Conservation (phyloP, 2,113 vertebrate genomes). For the Lagopus muta region DNA sequence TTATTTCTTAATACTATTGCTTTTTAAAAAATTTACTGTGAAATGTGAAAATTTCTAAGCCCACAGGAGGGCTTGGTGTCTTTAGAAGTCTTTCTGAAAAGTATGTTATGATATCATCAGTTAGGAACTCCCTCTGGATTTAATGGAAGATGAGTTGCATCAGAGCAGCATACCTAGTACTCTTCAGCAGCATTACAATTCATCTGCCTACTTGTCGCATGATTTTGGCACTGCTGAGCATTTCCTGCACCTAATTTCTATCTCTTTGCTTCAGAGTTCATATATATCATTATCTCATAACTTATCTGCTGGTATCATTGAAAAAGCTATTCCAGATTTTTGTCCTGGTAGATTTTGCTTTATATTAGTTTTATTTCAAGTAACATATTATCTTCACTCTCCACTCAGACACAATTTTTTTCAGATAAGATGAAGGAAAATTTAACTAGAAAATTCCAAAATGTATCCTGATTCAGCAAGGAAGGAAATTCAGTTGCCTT, state of each 20-base stretch:
- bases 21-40: not conserved
- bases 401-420: fast-evolving
- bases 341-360: not conserved
- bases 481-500: not conserved
- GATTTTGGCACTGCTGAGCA: not conserved
- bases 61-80: not conserved
- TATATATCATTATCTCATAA: not conserved
- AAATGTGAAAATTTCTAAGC: not conserved
- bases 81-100: not conserved
- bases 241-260: not conserved
- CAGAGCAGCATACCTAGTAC: not conserved
- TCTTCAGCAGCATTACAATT: not conserved
- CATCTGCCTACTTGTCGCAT: not conserved
- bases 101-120: not conserved
- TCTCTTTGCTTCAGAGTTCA: not conserved
- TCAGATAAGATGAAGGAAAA: not conserved
- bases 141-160: not conserved
- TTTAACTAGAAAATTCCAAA: not conserved
- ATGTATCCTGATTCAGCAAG: not conserved
- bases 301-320: not conserved
- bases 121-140: not conserved
- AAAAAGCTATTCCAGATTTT: not conserved
- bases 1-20: not conserved
- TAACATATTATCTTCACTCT: not conserved
- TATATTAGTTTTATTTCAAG: not conserved